These are phyloP conservation scores for Brachirus orientalis DNA, from an alignment of 2,113 vertebrate genomes.

Conservation along the genomic window DNA sequence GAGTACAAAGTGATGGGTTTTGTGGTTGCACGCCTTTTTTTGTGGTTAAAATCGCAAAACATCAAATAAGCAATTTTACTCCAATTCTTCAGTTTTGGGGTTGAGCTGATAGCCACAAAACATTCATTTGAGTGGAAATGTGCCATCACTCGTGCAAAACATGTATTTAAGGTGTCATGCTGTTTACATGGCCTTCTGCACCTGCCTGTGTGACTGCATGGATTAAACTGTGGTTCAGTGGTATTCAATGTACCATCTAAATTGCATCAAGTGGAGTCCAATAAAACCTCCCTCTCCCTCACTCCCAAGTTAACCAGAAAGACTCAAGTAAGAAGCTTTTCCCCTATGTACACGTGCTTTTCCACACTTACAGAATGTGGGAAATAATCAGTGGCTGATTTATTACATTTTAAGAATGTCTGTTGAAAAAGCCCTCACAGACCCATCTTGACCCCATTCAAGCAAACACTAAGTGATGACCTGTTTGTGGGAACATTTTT, in stretches of 20 bases:
- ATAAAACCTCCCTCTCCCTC: background rate
- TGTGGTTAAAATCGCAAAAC: background rate
- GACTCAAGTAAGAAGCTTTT: background rate
- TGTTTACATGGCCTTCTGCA: slow-evolving; percentile 44
- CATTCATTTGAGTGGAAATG: slow-evolving; percentile 17
- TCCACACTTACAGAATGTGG: background rate
- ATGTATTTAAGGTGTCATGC: slow-evolving; percentile 41
- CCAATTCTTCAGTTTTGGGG: background rate
- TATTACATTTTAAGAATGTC: background rate
- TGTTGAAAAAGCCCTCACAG: slow-evolving; percentile 5
- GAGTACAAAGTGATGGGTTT: background rate
- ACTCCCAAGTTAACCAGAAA: slow-evolving; percentile 10
- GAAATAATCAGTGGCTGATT: background rate
- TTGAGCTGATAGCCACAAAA: slow-evolving; percentile 11
- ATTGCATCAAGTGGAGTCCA: background rate
- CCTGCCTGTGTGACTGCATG: slow-evolving; percentile 33
- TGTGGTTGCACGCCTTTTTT: background rate
- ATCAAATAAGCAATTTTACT: background rate
- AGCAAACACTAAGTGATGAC: background rate
- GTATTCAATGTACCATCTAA: slow-evolving; percentile 12
- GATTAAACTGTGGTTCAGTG: slow-evolving; percentile 24
- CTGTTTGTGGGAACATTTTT: slow-evolving; percentile 12
- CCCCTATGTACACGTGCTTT: too few species aligned
- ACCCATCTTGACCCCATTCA: background rate
- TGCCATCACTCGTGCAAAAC: slow-evolving; percentile 12